These are phyloP conservation scores for Urophycis tenuis DNA, from an alignment of 2,797 vertebrate species.

Conservation along the genomic window DNA sequence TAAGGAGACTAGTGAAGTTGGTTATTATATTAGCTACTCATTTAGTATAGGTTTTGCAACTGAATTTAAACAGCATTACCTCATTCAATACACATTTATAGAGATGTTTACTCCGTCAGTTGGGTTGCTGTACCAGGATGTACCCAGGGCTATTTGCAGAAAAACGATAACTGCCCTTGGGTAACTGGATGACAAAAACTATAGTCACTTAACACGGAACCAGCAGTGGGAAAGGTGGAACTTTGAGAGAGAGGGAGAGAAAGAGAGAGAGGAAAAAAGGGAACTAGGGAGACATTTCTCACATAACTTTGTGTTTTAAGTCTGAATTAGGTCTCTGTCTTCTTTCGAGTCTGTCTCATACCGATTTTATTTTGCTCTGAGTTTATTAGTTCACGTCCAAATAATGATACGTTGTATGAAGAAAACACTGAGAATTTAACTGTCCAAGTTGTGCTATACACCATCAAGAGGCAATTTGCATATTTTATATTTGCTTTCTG, in stretches of 20 bases:
- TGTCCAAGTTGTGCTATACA: neutral
- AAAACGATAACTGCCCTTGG: slow-evolving; percentile 36
- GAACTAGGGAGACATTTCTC: neutral
- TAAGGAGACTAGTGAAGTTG: neutral
- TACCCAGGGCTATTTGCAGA: slow-evolving; percentile 58
- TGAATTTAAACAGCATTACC: neutral
- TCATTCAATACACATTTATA: neutral
- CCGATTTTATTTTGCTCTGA: neutral
- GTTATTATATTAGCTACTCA: neutral
- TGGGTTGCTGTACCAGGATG: slow-evolving; percentile 53
- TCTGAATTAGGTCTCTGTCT: no score
- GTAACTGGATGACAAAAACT: slow-evolving; percentile 28
- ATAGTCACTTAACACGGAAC: slow-evolving; percentile 53
- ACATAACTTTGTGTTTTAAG: no score
- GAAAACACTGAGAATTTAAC: neutral
- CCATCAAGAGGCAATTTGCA: neutral
- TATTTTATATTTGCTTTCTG: neutral
- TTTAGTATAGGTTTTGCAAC: neutral
- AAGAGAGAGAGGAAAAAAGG: neutral
- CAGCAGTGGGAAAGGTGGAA: slow-evolving; percentile 48
- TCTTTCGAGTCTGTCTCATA: neutral
- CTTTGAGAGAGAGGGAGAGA: slow-evolving; percentile 26
- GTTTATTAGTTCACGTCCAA: neutral
- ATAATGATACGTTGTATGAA: neutral
- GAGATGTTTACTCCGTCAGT: slow-evolving; percentile 40